phyloP scores from a whole-genome alignment of 2,113 vertebrate species.

The Gymnorhina tibicen region DNA sequence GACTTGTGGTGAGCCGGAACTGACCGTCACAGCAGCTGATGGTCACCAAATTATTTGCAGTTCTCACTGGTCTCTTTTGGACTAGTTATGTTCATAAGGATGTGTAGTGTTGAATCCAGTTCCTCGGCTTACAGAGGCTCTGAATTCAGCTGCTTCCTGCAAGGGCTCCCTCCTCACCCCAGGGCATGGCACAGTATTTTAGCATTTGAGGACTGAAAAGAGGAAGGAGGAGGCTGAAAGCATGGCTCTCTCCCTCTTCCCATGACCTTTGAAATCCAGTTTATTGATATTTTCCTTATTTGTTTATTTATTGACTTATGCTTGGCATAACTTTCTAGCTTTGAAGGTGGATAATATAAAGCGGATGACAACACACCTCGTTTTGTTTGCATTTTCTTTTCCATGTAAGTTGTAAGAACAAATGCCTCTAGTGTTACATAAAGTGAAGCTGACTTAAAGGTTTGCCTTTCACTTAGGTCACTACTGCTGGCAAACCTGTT shows the following conservation, averaged over 20 bases:
- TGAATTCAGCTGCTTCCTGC: not conserved
- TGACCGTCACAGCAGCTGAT: rapidly evolving
- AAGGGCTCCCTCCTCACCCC: rapidly evolving
- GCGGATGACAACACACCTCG: not conserved
- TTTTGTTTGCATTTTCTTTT: not conserved
- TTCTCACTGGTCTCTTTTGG: not conserved
- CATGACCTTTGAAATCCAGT: not conserved
- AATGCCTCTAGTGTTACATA: not conserved
- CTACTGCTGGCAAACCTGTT: not conserved
- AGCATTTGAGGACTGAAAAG: not conserved
- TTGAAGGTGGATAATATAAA: not conserved
- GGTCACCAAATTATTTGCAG: not conserved
- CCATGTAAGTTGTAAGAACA: not conserved
- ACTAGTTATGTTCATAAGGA: not conserved
- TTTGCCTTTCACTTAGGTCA: not conserved
- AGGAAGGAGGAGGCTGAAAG: not conserved
- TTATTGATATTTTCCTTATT: not conserved
- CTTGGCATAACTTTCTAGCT: not conserved
- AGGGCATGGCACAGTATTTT: not conserved
- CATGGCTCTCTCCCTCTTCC: not conserved
- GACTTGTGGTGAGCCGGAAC: not conserved
- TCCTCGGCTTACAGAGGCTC: not conserved
- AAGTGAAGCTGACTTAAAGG: not conserved
- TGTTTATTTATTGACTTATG: not conserved
- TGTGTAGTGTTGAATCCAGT: not conserved